A percentile compares a stretch with the other conserved stretches of the same genome.
Conservation (phyloP, 2,888 invertebrate species). For the Ceratothoa steindachneri region DNA sequence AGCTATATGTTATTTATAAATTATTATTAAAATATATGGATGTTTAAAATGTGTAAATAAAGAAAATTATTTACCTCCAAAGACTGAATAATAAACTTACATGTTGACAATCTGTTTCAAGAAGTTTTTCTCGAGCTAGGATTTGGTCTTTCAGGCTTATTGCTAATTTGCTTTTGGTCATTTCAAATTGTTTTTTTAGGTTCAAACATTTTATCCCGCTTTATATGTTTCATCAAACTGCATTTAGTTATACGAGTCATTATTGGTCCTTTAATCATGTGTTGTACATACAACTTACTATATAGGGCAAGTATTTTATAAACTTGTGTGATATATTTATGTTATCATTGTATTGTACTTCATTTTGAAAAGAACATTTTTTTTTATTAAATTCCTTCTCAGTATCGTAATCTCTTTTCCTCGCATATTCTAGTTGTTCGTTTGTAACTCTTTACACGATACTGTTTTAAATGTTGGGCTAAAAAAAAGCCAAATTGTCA, state of each 20-base stretch:
- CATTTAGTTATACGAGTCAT: slow-evolving; percentile 2
- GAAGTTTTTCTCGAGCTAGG: neutral
- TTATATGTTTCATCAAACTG: neutral
- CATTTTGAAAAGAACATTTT: neutral
- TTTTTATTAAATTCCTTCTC: neutral
- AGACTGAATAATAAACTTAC: neutral
- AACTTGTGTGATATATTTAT: slow-evolving; percentile 48
- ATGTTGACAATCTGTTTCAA: neutral
- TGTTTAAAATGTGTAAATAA: slow-evolving; percentile 1
- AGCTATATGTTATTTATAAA: neutral
- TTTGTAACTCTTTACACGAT: too few species aligned
- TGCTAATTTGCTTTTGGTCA: neutral
- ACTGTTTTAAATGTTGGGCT: too few species aligned
- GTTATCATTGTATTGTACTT: slow-evolving; percentile 42
- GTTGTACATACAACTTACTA: slow-evolving; percentile 33
- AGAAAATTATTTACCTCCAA: neutral
- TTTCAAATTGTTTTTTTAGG: neutral
- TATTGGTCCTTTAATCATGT: slow-evolving; percentile 21
- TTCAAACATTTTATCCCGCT: neutral
- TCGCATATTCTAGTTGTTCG: too few species aligned
- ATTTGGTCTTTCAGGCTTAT: neutral
- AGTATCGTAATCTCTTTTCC: too few species aligned
- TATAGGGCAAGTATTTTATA: slow-evolving; percentile 25
- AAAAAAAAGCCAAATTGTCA: too few species aligned
- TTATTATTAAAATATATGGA: slow-evolving; percentile 5